phyloP scores from a whole-genome alignment of 23 tunicate species.

The Ciona savignyi region DNA sequence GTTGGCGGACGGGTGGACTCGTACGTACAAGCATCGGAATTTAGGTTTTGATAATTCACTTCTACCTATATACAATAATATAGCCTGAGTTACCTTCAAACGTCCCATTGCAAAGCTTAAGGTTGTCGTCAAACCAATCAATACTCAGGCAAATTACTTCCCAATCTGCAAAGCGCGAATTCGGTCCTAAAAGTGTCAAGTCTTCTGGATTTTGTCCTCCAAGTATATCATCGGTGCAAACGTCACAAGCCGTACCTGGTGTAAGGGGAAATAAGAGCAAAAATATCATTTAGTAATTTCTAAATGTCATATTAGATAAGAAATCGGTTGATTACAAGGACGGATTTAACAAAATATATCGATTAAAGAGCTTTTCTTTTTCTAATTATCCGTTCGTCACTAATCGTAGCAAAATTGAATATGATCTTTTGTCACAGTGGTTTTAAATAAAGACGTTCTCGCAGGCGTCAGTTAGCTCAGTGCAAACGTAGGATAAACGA shows the following conservation, averaged over 20 bases:
- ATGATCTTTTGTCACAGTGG: no score
- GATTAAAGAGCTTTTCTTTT: neutral
- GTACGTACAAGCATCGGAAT: no score
- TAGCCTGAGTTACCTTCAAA: conserved; percentile 52
- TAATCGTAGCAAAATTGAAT: no score
- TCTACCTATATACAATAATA: no score
- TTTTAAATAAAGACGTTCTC: neutral
- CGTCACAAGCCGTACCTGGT: conserved; percentile 58
- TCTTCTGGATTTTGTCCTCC: conserved; percentile 43
- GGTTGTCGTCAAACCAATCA: conserved; percentile 68
- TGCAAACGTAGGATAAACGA: neutral
- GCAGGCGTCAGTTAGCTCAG: neutral
- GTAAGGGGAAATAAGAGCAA: no score
- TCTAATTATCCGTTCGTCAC: neutral
- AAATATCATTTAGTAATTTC: no score
- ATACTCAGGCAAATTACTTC: conserved; percentile 53
- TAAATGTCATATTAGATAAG: no score
- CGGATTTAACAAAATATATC: no score
- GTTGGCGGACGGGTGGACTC: no score
- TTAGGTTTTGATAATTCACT: no score
- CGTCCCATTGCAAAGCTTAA: conserved; percentile 71
- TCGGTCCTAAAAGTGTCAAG: conserved; percentile 17
- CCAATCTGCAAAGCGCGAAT: conserved; percentile 72
- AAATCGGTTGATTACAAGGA: no score
- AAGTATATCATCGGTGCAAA: conserved; percentile 52